Evolutionary conservation across 2,888 invertebrate genomes (phyloP), one percentile per base, ranked within the genome.

Genomic region (Leuctra nigra): DNA sequence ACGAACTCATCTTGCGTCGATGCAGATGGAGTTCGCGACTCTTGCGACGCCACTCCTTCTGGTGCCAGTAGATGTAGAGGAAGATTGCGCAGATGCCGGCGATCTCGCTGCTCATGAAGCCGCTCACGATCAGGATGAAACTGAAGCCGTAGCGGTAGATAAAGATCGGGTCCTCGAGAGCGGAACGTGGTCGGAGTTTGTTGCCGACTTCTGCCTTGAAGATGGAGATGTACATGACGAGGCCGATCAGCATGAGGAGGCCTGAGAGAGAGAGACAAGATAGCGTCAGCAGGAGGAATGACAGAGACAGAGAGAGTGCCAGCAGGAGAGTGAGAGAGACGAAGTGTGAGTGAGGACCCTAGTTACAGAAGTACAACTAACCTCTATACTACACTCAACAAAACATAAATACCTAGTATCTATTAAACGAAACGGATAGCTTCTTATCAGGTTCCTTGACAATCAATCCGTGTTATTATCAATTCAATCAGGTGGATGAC

Each of bases 161-260:
- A 77, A 92, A 90, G 54, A 84, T 77, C 1, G 91, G 86, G 38
- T 85, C 84, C 66, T 77, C 76, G 59, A 87, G 81, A 53, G 85
- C 80, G 18, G 90, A 87, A 68, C 85, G 82, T 59, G 91, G 85
- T 60, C 89, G 80, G 58, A 93, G 76, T 73, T 93, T 93, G 67
- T 86, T 86, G 44, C 91, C 91, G 46, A 93, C 82, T 80, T 93
- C 92, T 9, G 91, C 86, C 73, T 93, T 93, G 71, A 93, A 86
- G 67, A 91, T 86, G 56, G 92, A 91, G 76, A 93, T 91, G 80
- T 92, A 93, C 80, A 92, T 90, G 68, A 93, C 90, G 71, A 93
- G 82, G 50, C 91, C 93, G 64, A 90, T 87, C 66, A 93, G 80
- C 88, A 93, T 91, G 63, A 91, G 78, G 62, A 93, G 77, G 70